These are phyloP conservation scores for Lasiurus borealis DNA, from an alignment of 2,113 vertebrate species.

Conservation along the genomic window DNA sequence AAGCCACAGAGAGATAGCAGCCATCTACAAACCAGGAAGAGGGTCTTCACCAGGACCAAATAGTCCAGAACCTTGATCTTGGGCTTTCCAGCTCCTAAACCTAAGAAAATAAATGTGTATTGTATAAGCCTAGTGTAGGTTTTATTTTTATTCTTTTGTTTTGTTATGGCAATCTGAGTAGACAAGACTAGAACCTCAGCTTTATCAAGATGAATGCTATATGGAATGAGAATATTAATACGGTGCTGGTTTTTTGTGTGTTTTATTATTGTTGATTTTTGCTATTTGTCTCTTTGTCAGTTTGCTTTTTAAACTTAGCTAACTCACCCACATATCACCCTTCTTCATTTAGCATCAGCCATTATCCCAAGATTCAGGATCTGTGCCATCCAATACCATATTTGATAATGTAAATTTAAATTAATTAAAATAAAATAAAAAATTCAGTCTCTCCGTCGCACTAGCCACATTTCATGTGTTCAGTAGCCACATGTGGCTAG, in stretches of 20 bases:
- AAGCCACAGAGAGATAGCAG: background rate
- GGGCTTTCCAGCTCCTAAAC: background rate
- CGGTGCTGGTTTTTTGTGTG: background rate
- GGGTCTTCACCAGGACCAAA: background rate
- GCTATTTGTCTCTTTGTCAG: background rate
- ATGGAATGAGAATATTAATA: background rate
- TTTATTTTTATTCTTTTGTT: background rate
- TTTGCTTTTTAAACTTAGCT: constrained; percentile 36
- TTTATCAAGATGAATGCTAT: background rate
- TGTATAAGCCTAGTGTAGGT: background rate
- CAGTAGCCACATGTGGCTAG: background rate
- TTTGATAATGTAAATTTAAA: constrained; percentile 37
- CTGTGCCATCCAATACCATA: background rate
- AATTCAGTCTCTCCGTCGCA: background rate
- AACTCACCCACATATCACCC: background rate
- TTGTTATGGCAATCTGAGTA: background rate
- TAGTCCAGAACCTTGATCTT: background rate
- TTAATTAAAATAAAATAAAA: constrained; percentile 9
- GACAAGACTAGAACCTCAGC: background rate
- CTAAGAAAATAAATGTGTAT: constrained; percentile 8
- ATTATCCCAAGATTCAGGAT: background rate
- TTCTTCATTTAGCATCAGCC: constrained; percentile 4
- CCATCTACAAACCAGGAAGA: background rate
- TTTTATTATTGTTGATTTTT: background rate
- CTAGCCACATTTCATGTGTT: background rate